Percentiles rank a stretch among this genome's conserved stretches.
Evolutionary conservation across 2,888 invertebrate genomes (phyloP).

Genomic region (Drosophila stalkeri): DNA sequence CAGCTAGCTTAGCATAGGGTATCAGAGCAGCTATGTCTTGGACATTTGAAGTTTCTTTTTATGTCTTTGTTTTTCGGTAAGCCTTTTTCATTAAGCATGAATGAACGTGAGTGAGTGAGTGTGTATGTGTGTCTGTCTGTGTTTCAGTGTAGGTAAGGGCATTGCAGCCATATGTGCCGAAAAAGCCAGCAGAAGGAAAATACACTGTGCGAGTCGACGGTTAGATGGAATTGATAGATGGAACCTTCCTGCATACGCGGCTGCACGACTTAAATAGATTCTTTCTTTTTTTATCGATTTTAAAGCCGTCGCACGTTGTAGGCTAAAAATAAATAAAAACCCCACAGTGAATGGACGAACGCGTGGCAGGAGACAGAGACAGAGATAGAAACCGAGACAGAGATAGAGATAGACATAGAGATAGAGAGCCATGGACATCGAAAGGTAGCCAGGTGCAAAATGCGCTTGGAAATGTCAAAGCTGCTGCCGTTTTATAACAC

Average conservation of each 20-base stretch:
- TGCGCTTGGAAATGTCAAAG: constrained; percentile 77
- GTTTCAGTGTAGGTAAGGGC: constrained; percentile 5
- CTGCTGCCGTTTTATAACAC: constrained; percentile 60
- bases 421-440: constrained; percentile 11
- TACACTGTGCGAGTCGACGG: constrained; percentile 24
- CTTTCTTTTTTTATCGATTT: constrained; percentile 68
- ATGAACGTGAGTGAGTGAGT: constrained; percentile 8
- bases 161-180: constrained; percentile 61
- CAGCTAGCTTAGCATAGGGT: background rate
- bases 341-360: constrained; percentile 27
- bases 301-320: constrained; percentile 66
- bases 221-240: constrained; percentile 46
- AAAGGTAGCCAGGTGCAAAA: constrained; percentile 66
- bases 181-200: constrained; percentile 25
- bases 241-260: constrained; percentile 36
- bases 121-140: background rate
- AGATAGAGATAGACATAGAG: background rate
- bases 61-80: constrained; percentile 54
- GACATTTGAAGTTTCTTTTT: constrained; percentile 6
- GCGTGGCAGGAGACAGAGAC: constrained; percentile 26
- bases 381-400: constrained; percentile 1
- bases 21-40: background rate
- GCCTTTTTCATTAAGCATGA: constrained; percentile 59
- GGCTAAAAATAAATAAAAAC: constrained; percentile 75
- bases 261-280: constrained; percentile 70